Percentiles rank a stretch among this genome's conserved stretches.
phyloP scores from a whole-genome alignment of 23 tunicate species.

The Halocynthia roretzi region DNA sequence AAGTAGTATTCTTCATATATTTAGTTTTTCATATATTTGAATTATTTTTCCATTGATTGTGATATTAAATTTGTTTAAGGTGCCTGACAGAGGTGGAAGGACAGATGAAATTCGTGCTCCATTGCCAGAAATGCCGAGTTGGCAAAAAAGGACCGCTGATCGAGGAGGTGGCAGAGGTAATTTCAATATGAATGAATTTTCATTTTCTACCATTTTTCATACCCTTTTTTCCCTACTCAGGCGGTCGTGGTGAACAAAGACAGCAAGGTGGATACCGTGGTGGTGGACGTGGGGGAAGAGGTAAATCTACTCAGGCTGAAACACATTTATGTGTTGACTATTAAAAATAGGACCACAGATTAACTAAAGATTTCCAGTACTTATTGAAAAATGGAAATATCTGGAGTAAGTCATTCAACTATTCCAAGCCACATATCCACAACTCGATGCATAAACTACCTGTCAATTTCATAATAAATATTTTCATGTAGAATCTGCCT shows the following conservation, averaged over 20 bases:
- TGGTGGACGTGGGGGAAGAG: conserved; percentile 8
- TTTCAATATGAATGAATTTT: background rate
- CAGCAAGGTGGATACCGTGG: conserved; percentile 24
- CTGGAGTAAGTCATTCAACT: no score
- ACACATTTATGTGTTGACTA: no score
- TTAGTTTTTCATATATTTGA: background rate
- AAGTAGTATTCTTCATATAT: background rate
- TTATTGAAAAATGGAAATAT: no score
- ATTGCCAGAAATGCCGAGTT: conserved; percentile 88
- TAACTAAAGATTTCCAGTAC: no score
- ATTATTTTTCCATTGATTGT: background rate
- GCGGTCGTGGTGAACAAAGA: conserved; percentile 18
- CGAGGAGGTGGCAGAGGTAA: conserved; percentile 20
- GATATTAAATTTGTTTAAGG: conserved; percentile 26
- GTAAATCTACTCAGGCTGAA: no score
- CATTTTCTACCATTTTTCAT: background rate
- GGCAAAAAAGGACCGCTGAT: conserved; percentile 80
- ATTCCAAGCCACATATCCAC: no score
- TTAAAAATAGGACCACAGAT: no score
- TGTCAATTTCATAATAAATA: no score
- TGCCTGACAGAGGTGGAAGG: conserved; percentile 90
- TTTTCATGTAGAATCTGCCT: no score
- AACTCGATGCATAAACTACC: no score
- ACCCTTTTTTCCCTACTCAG: background rate
- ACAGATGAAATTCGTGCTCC: conserved; percentile 69